Evolutionary conservation across 2,888 invertebrate species (phyloP), one percentile per base, ranked within the genome.

Genomic region (Argyra leucocephala): DNA sequence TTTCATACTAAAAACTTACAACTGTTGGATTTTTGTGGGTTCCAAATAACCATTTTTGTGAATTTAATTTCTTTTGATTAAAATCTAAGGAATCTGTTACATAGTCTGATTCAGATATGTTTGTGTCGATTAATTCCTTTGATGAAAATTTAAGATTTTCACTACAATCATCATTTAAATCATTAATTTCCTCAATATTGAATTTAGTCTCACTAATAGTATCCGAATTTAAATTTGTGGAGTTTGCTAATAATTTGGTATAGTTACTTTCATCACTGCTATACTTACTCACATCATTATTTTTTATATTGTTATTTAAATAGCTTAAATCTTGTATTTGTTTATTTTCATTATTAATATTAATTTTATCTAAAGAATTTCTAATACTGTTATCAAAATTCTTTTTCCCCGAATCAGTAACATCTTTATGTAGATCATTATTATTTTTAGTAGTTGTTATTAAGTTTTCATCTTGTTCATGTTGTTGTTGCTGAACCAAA

Each of bases 1-100:
- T 6, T 59, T 18, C 59, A 22, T 18, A 59, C 18, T 15, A 3
- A 1, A 2, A 15, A 68, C 71, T 69, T 69, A 73, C 74, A 48
- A 79, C 78, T 22, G 77, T 79, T 22, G 78, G 78, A 72, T 79
- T 79, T 69, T 75, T 78, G 69, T 79, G 78, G 0, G 73, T 71
- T 1, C 78, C 78, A 70, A 79, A 79, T 15, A 79, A 72, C 78
- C 78, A 79, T 18, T 75, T 72, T 22, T 73, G 73, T 62, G 73
- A 48, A 48, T 61, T 21, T 9, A 21, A 21, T 21, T 6, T 61
- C 31, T 61, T 24, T 57, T 61, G 4, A 57, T 63, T 65, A 61
- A 4, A 23, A 22, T 23, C 15, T 65, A 62, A 15, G 61, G 58
- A 22, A 22, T 3, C 22, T 37, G 37, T 37, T 37, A 37, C 15